Base-by-base conservation (phyloP, 2,113 vertebrate genomes). In the Solenodon paradoxus region DNA sequence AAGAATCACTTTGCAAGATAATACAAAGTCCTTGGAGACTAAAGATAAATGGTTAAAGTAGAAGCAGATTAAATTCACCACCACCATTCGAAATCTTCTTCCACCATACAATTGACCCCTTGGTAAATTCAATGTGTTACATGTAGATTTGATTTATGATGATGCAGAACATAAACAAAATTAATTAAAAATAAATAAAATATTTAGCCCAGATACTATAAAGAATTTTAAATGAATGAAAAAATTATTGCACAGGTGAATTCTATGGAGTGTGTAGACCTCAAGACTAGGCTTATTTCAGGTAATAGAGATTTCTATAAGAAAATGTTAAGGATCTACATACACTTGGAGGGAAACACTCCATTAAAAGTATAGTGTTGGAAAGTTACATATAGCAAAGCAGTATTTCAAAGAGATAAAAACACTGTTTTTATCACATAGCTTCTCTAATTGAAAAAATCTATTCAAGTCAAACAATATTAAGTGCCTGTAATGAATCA, bases 401-500 rank as follows among this genome's bases (percentile, higher is more conserved):
- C 5, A 66, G 5, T 57, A 77, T 59, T 88, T 80, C 16, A 83
- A 91, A 81, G 8, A 90, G 45, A 91, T 35, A 61, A 86, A 92
- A 69, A 10, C 6, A 51, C 20, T 53, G 40, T 68, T 95, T 92
- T 83, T 6, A 90, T 94, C 57, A 77, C 47, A 80, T 80, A 71
- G 53, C 24, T 64, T 59, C 64, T 87, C 3, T 84, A 96, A 87
- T 63, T 87, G 40, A 95, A 95, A 95, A 95, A 97, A 84, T 82
- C 1, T 88, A 7, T 63, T 78, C 12, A 88, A 72, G 26, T 8
- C 71, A 92, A 59, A 75, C 40, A 92, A 66, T 61, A 81, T 16
- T 64, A 47, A 82, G 4, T 74, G 45, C 16, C 24, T 81, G 6
- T 94, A 12, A 88, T 77, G 75, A 85, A 35, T 61, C 30, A 72